Conservation (phyloP, 2,797 vertebrate species). For the Emydoidea blandingii region DNA sequence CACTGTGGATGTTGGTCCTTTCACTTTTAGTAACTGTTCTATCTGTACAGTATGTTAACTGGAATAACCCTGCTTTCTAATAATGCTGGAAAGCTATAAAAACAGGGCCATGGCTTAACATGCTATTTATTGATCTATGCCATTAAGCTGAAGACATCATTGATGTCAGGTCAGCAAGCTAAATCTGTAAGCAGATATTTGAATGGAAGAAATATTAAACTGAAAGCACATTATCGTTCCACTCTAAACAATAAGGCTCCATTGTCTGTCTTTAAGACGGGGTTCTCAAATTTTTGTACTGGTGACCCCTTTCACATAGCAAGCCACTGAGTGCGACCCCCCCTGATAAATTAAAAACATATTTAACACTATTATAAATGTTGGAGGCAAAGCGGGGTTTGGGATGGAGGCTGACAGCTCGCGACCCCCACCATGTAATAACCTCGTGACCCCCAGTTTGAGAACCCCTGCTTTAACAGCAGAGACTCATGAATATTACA, state of each 20-base stretch:
- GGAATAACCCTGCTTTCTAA: background rate
- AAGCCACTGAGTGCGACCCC: no score
- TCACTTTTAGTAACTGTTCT: background rate
- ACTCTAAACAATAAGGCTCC: background rate
- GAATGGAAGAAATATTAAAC: background rate
- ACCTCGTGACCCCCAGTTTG: no score
- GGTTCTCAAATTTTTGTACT: no score
- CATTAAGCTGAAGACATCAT: background rate
- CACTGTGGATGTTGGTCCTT: background rate
- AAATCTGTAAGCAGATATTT: slow-evolving; percentile 11
- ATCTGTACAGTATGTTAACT: background rate
- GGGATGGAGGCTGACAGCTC: no score
- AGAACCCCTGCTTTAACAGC: background rate
- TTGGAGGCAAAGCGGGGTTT: no score
- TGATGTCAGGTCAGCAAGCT: background rate
- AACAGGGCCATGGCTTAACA: slow-evolving; percentile 7
- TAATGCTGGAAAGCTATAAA: slow-evolving; percentile 14
- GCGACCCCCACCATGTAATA: no score
- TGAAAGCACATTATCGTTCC: background rate
- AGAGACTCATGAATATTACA: background rate
- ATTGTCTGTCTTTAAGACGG: background rate
- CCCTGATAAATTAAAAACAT: no score
- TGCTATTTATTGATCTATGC: background rate
- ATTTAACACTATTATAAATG: no score
- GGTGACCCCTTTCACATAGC: no score